Percentiles rank a stretch among this genome's conserved stretches.
These are phyloP conservation scores for Chloropsis cyanopogon DNA, from an alignment of 2,113 vertebrate genomes.

Conservation along the genomic window DNA sequence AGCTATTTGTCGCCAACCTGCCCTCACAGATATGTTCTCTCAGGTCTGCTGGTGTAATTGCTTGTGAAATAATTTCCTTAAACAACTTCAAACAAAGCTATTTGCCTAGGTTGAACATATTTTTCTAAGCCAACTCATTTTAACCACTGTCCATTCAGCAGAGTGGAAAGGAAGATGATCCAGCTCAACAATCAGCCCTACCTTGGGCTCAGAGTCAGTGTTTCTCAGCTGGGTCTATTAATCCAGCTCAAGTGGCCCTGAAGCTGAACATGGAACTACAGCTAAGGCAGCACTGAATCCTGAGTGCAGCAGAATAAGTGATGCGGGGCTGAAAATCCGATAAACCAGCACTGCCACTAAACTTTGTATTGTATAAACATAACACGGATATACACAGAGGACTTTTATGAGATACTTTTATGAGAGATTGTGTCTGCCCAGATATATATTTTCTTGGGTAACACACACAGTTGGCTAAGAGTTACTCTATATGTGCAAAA, in stretches of 20 bases:
- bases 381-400: background rate
- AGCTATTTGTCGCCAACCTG: background rate
- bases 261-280: background rate
- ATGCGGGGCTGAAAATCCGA: background rate
- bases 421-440: background rate
- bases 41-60: background rate
- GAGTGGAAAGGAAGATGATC: background rate
- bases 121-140: background rate
- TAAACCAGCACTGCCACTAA: background rate
- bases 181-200: background rate
- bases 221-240: background rate
- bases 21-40: background rate
- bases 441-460: background rate
- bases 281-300: background rate
- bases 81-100: background rate
- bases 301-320: background rate
- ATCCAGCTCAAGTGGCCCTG: background rate
- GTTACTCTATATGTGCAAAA: background rate
- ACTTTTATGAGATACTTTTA: background rate
- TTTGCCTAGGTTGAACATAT: background rate
- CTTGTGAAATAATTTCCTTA: background rate
- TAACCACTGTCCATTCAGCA: background rate
- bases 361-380: background rate
- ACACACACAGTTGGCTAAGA: background rate
- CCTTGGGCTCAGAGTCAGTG: rapidly evolving